Conservation (phyloP, 2,113 vertebrate species). For the Camelus bactrianus region DNA sequence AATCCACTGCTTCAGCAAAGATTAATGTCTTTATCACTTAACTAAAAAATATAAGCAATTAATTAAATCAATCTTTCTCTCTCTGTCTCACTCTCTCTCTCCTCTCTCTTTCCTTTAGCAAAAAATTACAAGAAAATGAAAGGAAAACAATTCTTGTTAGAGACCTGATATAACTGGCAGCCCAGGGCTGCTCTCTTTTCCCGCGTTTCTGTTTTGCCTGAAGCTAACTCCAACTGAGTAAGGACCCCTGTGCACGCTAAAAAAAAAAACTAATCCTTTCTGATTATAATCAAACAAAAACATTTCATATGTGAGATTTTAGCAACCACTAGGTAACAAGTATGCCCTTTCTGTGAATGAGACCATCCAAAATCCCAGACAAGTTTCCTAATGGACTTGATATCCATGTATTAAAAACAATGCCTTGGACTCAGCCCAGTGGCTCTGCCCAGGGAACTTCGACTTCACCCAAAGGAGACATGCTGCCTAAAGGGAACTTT, state of each 20-base stretch:
- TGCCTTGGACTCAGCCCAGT: background rate
- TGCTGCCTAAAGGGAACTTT: background rate
- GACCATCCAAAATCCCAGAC: background rate
- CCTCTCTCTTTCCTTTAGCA: background rate
- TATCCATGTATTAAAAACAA: background rate
- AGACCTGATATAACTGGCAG: slow-evolving; percentile 51
- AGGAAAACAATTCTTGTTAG: background rate
- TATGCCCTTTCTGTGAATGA: background rate
- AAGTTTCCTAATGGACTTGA: background rate
- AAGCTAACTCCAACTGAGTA: slow-evolving; percentile 34
- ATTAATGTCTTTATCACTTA: background rate
- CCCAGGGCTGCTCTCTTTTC: background rate
- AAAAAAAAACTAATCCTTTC: slow-evolving; percentile 33
- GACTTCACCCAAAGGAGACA: background rate
- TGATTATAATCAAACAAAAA: slow-evolving; percentile 47
- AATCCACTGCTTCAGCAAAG: background rate
- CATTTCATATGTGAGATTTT: slow-evolving; percentile 33
- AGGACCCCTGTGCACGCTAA: background rate
- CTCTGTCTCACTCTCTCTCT: background rate
- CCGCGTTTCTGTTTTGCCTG: slow-evolving; percentile 62
- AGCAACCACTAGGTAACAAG: background rate
- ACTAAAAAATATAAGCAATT: slow-evolving; percentile 29
- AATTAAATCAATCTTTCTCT: background rate
- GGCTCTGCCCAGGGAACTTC: background rate
- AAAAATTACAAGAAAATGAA: slow-evolving; percentile 2